phyloP scores from a whole-genome alignment of 2,113 vertebrate species.

The Nyctereutes procyonoides region DNA sequence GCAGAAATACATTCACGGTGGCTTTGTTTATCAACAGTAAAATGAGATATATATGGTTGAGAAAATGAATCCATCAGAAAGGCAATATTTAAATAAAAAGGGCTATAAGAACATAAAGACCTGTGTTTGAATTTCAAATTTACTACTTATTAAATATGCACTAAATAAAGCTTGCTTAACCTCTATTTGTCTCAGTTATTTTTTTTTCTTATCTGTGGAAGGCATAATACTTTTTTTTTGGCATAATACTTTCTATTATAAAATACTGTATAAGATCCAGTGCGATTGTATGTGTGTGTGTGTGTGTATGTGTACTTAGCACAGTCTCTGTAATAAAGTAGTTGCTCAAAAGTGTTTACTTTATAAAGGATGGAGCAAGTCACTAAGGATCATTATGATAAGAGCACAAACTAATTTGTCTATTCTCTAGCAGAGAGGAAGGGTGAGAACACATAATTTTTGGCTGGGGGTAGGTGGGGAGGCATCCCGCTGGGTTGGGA shows the following conservation, averaged over 20 bases:
- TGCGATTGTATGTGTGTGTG: not conserved
- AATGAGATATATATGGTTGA: not conserved
- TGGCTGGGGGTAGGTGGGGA: not conserved
- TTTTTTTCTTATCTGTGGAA: not conserved
- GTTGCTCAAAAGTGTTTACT: not conserved
- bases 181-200: not conserved
- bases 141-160: not conserved
- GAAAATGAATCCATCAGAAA: not conserved
- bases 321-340: not conserved
- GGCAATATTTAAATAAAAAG: not conserved
- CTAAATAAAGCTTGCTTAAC: not conserved
- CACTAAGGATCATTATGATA: not conserved
- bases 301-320: not conserved
- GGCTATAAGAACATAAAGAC: not conserved
- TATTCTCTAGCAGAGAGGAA: not conserved
- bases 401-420: not conserved
- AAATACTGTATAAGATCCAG: not conserved
- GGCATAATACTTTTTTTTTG: not conserved
- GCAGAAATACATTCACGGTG: not conserved
- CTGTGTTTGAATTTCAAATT: not conserved
- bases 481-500: not conserved
- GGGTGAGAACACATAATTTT: not conserved
- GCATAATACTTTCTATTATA: not conserved
- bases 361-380: not conserved
- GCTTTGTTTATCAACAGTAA: slow-evolving; percentile 1